These are phyloP conservation scores for Noctua janthe DNA, from an alignment of 2,888 invertebrate species.

Conservation along the genomic window DNA sequence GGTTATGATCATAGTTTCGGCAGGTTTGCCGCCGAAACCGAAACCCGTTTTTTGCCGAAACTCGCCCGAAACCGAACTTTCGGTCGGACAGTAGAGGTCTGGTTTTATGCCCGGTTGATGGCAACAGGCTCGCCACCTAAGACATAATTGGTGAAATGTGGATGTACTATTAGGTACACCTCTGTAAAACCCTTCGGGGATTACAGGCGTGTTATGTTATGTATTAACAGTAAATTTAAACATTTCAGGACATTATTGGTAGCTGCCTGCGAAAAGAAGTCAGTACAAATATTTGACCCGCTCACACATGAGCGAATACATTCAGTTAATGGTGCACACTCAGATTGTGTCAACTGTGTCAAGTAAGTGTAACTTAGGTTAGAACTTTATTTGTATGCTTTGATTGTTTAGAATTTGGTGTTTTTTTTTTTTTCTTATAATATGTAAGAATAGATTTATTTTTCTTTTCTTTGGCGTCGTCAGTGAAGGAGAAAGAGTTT, in stretches of 20 bases:
- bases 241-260: conserved; percentile 93
- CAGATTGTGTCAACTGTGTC: conserved; percentile 97
- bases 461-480: neutral
- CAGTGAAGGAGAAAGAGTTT: neutral
- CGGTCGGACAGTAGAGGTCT: too few species aligned
- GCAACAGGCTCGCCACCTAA: too few species aligned
- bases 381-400: conserved; percentile 10
- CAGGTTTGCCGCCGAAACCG: too few species aligned
- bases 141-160: too few species aligned
- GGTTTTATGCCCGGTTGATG: too few species aligned
- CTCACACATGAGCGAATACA: conserved; percentile 94
- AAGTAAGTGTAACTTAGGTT: conserved; percentile 91
- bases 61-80: too few species aligned
- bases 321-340: conserved; percentile 95
- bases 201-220: neutral
- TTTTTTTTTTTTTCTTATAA: too few species aligned
- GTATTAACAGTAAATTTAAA: neutral
- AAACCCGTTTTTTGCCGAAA: too few species aligned
- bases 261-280: conserved; percentile 97
- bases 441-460: neutral
- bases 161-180: too few species aligned
- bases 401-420: neutral
- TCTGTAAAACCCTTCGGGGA: neutral
- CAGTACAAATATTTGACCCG: conserved; percentile 96
- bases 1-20: too few species aligned